phyloP scores from a whole-genome alignment of 1,140 invertebrate species.

The Caenorhabditis brenneri region DNA sequence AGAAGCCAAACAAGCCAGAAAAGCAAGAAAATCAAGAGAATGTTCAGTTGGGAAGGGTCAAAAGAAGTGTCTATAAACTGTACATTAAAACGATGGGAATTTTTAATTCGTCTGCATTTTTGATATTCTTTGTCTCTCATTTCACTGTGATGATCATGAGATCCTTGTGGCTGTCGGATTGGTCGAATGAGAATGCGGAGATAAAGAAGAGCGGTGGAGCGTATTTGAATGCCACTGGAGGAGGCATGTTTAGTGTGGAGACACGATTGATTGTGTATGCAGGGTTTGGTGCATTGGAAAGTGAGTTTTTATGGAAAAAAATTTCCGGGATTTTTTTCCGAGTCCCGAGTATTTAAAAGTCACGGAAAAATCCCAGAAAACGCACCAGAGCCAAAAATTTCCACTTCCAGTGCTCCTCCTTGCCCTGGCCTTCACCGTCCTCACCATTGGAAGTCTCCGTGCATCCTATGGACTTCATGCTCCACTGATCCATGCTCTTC shows the following conservation, averaged over 20 bases:
- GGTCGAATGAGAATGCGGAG: constrained; percentile 42
- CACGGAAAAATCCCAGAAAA: no score
- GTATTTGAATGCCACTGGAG: no score
- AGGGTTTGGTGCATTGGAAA: constrained; percentile 18
- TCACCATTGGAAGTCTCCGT: constrained; percentile 11
- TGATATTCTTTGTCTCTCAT: constrained; percentile 26
- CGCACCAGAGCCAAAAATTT: no score
- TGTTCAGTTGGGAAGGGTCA: background rate
- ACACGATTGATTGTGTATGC: constrained; percentile 24
- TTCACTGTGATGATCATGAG: constrained; percentile 18
- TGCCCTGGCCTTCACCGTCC: background rate
- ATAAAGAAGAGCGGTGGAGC: background rate
- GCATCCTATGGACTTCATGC: constrained; percentile 20
- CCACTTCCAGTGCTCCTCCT: constrained; percentile 36
- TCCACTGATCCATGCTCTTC: constrained; percentile 71
- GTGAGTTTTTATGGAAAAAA: no score
- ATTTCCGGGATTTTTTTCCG: no score
- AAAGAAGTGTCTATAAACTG: constrained; percentile 23
- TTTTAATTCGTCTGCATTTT: background rate
- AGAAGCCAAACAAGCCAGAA: background rate
- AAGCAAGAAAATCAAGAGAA: background rate
- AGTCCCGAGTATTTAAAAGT: no score
- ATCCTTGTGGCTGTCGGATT: constrained; percentile 28
- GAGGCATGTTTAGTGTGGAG: background rate
- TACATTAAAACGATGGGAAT: constrained; percentile 28